Percentiles rank a stretch among this genome's conserved stretches.
Evolutionary conservation across 2,797 vertebrate genomes (phyloP).

Genomic region (Enteromius argenteus): DNA sequence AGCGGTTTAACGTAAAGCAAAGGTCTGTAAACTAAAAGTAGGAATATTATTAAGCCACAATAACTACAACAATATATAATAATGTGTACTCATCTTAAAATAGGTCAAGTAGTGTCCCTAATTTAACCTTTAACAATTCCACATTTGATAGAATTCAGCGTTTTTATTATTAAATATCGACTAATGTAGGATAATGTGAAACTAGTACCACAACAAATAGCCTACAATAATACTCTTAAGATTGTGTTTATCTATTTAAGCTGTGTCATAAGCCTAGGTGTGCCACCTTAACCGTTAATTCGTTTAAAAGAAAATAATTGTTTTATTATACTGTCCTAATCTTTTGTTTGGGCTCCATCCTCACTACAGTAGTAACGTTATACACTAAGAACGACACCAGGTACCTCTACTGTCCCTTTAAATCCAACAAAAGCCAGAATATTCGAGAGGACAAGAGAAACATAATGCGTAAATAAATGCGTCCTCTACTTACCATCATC

Average conservation of each 20-base stretch:
- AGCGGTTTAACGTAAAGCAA: background rate
- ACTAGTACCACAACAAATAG: background rate
- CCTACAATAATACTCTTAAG: background rate
- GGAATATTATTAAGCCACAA: background rate
- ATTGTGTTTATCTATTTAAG: background rate
- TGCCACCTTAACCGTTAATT: background rate
- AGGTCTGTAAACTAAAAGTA: background rate
- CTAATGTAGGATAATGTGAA: background rate
- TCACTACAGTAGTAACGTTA: background rate
- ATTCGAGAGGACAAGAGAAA: slow-evolving; percentile 61
- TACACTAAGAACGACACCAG: slow-evolving; percentile 20
- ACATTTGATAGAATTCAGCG: background rate
- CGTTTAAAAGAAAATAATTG: background rate
- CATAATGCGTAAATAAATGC: slow-evolving; percentile 33
- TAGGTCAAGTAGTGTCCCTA: background rate
- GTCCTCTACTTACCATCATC: slow-evolving; percentile 72
- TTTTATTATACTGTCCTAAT: background rate
- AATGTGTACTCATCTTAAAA: background rate
- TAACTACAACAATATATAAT: background rate
- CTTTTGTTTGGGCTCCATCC: slow-evolving; percentile 6
- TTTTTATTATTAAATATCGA: background rate
- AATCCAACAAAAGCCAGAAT: slow-evolving; percentile 65
- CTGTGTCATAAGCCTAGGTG: background rate
- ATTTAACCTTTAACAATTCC: background rate
- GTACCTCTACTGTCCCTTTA: slow-evolving; percentile 76